phyloP scores from a whole-genome alignment of 1,140 invertebrate species.

The Tribolium castaneum region DNA sequence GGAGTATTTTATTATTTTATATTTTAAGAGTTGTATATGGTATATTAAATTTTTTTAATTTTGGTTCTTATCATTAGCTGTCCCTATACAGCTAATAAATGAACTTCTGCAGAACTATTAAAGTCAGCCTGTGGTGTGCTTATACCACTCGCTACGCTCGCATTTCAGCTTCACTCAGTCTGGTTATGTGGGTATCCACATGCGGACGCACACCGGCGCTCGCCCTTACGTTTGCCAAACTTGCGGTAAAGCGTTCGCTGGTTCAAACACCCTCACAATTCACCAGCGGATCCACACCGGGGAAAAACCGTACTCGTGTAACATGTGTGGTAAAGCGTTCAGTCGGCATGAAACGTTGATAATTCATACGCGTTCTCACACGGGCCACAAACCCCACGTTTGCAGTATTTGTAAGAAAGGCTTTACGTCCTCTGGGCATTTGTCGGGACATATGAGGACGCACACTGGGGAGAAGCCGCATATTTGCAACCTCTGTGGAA shows the following conservation, averaged over 20 bases:
- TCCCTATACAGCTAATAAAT: too few species aligned
- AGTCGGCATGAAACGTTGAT: conserved; percentile 62
- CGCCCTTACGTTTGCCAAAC: conserved; percentile 64
- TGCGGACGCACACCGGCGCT: conserved; percentile 67
- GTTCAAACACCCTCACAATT: conserved; percentile 64
- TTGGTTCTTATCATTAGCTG: too few species aligned
- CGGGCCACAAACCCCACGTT: conserved; percentile 63
- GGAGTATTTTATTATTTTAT: too few species aligned
- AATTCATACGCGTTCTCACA: conserved; percentile 64
- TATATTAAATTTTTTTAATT: too few species aligned
- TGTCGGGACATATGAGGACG: conserved; percentile 60
- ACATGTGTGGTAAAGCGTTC: conserved; percentile 71
- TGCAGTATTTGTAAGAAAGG: conserved; percentile 64
- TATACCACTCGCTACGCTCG: not conserved
- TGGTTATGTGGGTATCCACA: conserved; percentile 66
- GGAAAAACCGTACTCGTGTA: conserved; percentile 71
- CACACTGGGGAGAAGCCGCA: conserved; percentile 61
- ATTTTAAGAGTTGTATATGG: too few species aligned
- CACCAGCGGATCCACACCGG: conserved; percentile 74
- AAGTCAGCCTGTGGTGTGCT: too few species aligned
- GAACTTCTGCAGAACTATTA: too few species aligned
- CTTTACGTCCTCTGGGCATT: conserved; percentile 60
- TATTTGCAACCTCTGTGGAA: conserved; percentile 58
- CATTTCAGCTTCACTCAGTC: conserved; percentile 63
- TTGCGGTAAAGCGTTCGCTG: conserved; percentile 65